Percentiles rank a stretch among this genome's conserved stretches.
phyloP scores from a whole-genome alignment of 1,140 invertebrate genomes.

The Caenorhabditis brenneri region DNA sequence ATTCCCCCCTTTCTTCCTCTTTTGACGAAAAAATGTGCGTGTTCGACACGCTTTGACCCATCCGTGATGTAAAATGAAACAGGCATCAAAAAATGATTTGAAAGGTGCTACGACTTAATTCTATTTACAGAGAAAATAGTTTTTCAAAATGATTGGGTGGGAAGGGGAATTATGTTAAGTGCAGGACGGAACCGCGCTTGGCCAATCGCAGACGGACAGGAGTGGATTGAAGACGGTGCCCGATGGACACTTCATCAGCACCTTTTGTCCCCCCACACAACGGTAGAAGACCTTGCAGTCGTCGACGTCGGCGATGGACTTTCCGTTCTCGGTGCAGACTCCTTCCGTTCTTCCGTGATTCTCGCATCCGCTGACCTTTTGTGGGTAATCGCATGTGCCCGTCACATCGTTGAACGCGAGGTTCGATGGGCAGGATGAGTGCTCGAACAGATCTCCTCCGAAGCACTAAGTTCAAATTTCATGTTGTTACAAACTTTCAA shows the following conservation, averaged over 20 bases:
- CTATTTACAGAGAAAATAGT: too few species aligned
- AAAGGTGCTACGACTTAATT: too few species aligned
- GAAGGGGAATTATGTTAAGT: too few species aligned
- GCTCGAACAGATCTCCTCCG: slow-evolving; percentile 45
- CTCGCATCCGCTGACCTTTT: slow-evolving; percentile 47
- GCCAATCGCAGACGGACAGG: slow-evolving; percentile 59
- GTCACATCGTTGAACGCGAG: slow-evolving; percentile 48
- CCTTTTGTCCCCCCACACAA: slow-evolving; percentile 55
- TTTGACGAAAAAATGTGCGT: too few species aligned
- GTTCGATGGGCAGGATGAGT: slow-evolving; percentile 34
- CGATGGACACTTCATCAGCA: slow-evolving; percentile 54
- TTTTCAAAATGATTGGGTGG: too few species aligned
- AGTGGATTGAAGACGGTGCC: slow-evolving; percentile 65
- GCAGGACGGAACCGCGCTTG: slow-evolving; percentile 58
- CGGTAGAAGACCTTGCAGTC: slow-evolving; percentile 60
- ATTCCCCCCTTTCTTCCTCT: too few species aligned
- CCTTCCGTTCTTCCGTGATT: not conserved
- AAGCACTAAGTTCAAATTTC: slow-evolving; percentile 26
- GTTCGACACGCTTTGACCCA: too few species aligned
- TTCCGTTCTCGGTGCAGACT: slow-evolving; percentile 43
- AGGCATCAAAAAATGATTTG: too few species aligned
- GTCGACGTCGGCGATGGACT: slow-evolving; percentile 55
- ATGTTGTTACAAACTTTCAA: too few species aligned
- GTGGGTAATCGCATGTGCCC: slow-evolving; percentile 43
- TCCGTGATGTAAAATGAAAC: too few species aligned